These are phyloP conservation scores for Anniella stebbinsi DNA, from an alignment of 2,797 vertebrate genomes.

Conservation along the genomic window DNA sequence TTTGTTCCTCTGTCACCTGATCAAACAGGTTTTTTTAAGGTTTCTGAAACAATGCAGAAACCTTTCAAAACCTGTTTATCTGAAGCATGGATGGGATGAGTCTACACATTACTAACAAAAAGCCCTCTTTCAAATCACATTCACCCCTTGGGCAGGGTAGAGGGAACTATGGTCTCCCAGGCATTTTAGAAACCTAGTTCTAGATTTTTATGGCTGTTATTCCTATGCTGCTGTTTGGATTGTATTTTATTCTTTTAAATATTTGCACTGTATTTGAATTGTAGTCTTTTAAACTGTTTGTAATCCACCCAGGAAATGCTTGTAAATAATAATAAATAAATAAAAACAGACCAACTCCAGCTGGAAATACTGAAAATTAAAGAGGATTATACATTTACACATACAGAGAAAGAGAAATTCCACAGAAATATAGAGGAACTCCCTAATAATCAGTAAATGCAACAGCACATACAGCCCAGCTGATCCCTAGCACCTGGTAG, in stretches of 20 bases:
- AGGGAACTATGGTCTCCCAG: neutral
- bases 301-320: neutral
- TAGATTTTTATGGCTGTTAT: too few relatives aligned
- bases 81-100: neutral
- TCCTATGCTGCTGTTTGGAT: too few relatives aligned
- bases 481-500: neutral
- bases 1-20: too few relatives aligned
- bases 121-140: neutral
- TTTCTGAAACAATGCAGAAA: neutral
- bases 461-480: neutral
- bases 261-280: too few relatives aligned
- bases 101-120: neutral
- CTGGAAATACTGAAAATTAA: neutral
- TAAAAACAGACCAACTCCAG: neutral
- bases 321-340: too few relatives aligned
- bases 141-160: neutral
- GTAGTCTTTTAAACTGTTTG: too few relatives aligned
- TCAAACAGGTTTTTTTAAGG: neutral
- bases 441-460: neutral
- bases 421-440: neutral
- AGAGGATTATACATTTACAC: neutral
- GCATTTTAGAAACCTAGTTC: too few relatives aligned
- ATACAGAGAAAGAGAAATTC: neutral
- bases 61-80: neutral
- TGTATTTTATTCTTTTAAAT: too few relatives aligned